A percentile compares a stretch with the other conserved stretches of the same genome.
Evolutionary conservation across 2,113 vertebrate species (phyloP).

Genomic region (Chrysemys picta): DNA sequence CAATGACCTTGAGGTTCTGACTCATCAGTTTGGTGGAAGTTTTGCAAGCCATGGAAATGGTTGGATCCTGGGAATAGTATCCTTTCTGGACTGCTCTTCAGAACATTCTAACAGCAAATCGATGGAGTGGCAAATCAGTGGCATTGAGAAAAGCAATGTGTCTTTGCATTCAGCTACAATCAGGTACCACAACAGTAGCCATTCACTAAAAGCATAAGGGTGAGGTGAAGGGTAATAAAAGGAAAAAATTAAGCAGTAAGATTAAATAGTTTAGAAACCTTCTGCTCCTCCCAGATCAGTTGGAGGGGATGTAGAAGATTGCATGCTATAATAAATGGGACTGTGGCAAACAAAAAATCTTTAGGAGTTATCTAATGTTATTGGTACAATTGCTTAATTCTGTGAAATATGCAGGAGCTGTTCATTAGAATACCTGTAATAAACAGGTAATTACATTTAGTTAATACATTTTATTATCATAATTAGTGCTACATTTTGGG

Average conservation of each 20-base stretch:
- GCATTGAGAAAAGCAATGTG: neutral
- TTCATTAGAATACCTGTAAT: slow-evolving; percentile 65
- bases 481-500: slow-evolving; percentile 10
- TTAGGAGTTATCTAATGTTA: slow-evolving; percentile 30
- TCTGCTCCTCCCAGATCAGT: slow-evolving; percentile 5
- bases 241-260: neutral
- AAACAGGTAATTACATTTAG: slow-evolving; percentile 41
- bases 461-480: slow-evolving; percentile 42
- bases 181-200: neutral
- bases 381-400: slow-evolving; percentile 58
- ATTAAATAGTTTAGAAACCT: neutral
- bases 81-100: neutral
- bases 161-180: neutral
- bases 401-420: slow-evolving; percentile 59
- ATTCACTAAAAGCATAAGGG: neutral
- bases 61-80: neutral
- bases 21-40: neutral
- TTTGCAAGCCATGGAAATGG: neutral
- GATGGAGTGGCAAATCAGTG: neutral
- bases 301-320: slow-evolving; percentile 6
- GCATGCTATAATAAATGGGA: slow-evolving; percentile 46
- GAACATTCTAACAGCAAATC: neutral
- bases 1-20: neutral
- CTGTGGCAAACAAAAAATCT: slow-evolving; percentile 25
- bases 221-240: neutral